Base-by-base conservation (phyloP, 2,797 vertebrate species). In the Urocyon cinereoargenteus region DNA sequence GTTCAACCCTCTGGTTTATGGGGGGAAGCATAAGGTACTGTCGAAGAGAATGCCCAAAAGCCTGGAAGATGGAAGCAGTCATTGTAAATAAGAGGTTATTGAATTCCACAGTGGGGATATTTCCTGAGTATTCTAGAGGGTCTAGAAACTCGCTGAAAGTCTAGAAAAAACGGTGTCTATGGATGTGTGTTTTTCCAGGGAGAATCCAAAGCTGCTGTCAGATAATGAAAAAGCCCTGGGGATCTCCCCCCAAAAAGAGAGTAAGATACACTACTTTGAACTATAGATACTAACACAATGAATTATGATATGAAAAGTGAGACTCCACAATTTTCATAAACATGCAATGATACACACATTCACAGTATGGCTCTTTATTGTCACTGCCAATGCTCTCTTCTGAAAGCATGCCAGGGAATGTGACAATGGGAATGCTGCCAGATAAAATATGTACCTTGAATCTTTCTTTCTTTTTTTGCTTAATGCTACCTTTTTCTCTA, bases 401-500 rank as follows among this genome's bases (percentile, higher is more conserved):
- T 55, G 10, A 40, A 90, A 94, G 61, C 6, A 28, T 10, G 26
- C 12, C 0, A 3, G 19, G 34, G 31, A 85, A 59, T 24, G 57
- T 13, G 24, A 94, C 14, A 64, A 59, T 2, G 40, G 22, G 64
- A 94, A 66, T 4, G 4, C 0, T 9, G 66, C 49, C 72, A 85
- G 61, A 81, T 55, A 68, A 78, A 90, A 94, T 10, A 26, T 7
- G 81, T 98, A 99, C 99, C 99, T 99, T 18, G 99, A 99, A 97
- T 99, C 99, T 93, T 99, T 99, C 97, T 99, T 99, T 97, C 99
- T 99, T 98, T 99, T 99, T 98, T 99, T 99, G 98, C 99, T 99
- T 96, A 99, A 98, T 31, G 99, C 99, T 98, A 99, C 99, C 98
- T 99, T 99, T 97, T 99, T 99, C 98, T 99, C 99, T 98, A 99